A percentile compares a stretch with the other conserved stretches of the same genome.
These are phyloP conservation scores for Maylandia zebra DNA, from an alignment of 2,113 vertebrate genomes.

Conservation along the genomic window DNA sequence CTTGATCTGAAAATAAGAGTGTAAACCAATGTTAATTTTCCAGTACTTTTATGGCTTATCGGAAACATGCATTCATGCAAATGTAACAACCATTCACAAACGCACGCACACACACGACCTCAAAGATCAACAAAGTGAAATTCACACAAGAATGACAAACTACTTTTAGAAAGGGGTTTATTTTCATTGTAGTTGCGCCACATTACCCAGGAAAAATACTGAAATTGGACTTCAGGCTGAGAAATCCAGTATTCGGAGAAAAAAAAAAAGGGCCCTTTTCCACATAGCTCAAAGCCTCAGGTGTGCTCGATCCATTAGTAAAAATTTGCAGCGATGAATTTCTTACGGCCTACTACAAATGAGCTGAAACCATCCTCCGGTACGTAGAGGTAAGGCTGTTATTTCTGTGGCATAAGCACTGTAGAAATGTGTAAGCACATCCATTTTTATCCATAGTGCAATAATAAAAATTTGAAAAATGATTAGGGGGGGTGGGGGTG, in stretches of 20 bases:
- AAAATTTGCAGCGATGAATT: not conserved
- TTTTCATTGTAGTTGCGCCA: constrained; percentile 24
- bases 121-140: constrained; percentile 74
- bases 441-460: not conserved
- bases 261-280: not conserved
- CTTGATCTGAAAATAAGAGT: constrained; percentile 93
- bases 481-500: fast-evolving
- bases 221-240: not conserved
- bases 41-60: not conserved
- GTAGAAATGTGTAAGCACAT: not conserved
- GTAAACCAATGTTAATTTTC: constrained; percentile 68
- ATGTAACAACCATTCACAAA: not conserved
- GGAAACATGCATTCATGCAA: constrained; percentile 54
- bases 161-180: constrained; percentile 47
- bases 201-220: not conserved
- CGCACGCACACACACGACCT: not conserved
- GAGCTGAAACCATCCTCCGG: not conserved
- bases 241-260: not conserved
- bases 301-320: not conserved
- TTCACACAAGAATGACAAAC: constrained; percentile 69
- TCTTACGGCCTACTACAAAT: not conserved
- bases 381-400: not conserved
- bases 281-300: not conserved
- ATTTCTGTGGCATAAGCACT: not conserved
- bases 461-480: not conserved